These are phyloP conservation scores for mouse (Mus musculus) DNA, from an alignment of 2,113 vertebrate genomes.

Conservation along the genomic window DNA sequence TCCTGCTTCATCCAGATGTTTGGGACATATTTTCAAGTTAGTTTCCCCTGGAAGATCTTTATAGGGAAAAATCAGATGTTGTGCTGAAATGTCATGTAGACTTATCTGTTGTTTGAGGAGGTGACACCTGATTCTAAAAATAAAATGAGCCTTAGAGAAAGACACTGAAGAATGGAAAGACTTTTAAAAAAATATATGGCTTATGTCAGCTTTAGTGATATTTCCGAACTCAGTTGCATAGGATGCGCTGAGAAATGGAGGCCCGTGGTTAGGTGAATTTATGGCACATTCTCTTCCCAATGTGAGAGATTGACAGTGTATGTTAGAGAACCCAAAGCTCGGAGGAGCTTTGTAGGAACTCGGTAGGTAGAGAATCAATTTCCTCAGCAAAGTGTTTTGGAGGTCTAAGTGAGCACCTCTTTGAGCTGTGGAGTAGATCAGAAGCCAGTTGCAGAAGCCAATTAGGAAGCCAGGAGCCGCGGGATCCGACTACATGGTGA, in stretches of 20 bases:
- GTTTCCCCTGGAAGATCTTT: conserved; percentile 23
- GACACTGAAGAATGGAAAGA: too few species aligned
- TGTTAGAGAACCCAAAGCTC: conserved; percentile 7
- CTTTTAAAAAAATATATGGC: too few species aligned
- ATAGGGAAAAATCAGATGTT: background rate
- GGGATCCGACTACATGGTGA: too few species aligned
- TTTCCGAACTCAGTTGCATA: background rate
- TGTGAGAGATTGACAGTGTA: background rate
- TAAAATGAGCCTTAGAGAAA: background rate
- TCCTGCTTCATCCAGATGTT: background rate
- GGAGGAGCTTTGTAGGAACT: background rate
- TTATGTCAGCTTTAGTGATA: background rate
- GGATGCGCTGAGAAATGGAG: background rate
- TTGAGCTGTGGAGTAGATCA: background rate
- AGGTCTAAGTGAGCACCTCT: background rate
- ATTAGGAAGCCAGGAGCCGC: rapidly evolving
- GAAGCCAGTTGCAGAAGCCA: background rate
- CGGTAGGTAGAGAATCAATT: background rate
- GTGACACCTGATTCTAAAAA: background rate
- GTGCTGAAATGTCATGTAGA: background rate
- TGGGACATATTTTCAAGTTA: background rate
- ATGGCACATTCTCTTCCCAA: background rate
- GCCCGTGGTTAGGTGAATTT: background rate
- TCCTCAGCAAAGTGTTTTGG: background rate
- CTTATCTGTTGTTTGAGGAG: background rate